Conservation (phyloP, 1,140 invertebrate genomes). For the Globodera rostochiensis region DNA sequence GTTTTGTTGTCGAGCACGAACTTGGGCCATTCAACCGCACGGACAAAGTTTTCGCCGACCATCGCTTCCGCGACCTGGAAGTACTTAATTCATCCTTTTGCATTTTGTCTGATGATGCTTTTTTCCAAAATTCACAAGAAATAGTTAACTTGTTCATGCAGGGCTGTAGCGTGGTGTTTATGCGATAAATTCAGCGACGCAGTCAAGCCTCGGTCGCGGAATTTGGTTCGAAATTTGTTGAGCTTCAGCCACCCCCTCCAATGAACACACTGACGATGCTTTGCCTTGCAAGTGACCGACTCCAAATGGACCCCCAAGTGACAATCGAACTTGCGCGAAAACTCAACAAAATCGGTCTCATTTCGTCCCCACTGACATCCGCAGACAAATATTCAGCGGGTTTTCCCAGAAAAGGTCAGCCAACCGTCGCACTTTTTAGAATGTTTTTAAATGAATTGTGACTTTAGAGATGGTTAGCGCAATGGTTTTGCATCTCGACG, state of each 20-base stretch:
- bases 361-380: neutral
- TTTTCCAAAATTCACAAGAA: no score
- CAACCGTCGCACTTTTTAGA: neutral
- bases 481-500: neutral
- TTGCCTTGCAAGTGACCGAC: neutral
- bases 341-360: neutral
- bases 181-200: neutral
- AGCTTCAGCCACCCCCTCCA: neutral
- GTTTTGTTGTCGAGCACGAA: conserved; percentile 8
- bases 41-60: conserved; percentile 4
- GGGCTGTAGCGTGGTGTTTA: no score
- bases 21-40: conserved; percentile 16
- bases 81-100: neutral
- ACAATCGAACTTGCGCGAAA: neutral
- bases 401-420: neutral
- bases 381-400: neutral
- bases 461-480: neutral
- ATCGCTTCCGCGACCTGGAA: conserved; percentile 19
- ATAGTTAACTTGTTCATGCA: neutral
- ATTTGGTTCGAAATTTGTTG: neutral
- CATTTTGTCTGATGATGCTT: no score
- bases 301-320: neutral
- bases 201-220: neutral
- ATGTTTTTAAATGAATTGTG: neutral
- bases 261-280: neutral